Evolutionary conservation across 2,797 vertebrate genomes (phyloP).

Genomic region (Acanthopagrus latus): DNA sequence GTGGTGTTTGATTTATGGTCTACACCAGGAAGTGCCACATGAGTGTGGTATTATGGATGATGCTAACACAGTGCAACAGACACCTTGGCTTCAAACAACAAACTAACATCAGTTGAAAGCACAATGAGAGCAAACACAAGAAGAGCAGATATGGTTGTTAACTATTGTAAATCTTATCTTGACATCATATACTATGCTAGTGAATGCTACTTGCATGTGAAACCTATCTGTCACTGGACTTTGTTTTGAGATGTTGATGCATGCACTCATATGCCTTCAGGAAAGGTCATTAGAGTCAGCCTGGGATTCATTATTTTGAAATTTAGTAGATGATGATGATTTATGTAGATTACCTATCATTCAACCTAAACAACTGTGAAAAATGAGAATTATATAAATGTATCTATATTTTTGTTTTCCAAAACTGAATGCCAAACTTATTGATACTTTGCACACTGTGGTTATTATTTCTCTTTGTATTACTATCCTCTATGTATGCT

Average conservation of each 20-base stretch:
- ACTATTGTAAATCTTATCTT: conserved; percentile 31
- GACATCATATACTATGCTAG: conserved; percentile 28
- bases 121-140: conserved; percentile 33
- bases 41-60: conserved; percentile 13
- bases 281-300: not conserved
- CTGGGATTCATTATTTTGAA: conserved; percentile 23
- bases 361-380: conserved; percentile 73
- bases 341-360: not conserved
- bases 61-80: conserved; percentile 9
- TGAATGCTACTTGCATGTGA: conserved; percentile 69
- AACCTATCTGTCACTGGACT: conserved; percentile 33
- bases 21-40: conserved; percentile 36
- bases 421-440: conserved; percentile 31
- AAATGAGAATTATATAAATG: conserved; percentile 23
- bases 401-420: conserved; percentile 28
- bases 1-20: conserved; percentile 37
- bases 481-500: conserved; percentile 6
- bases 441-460: conserved; percentile 39
- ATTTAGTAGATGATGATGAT: no score
- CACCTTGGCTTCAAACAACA: conserved; percentile 18
- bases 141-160: conserved; percentile 20
- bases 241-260: conserved; percentile 51
- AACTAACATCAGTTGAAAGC: conserved; percentile 40
- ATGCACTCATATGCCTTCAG: conserved; percentile 50
- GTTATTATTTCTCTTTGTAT: conserved; percentile 1